Evolutionary conservation across 2,113 vertebrate genomes (phyloP).

Genomic region (Pygoscelis adeliae): DNA sequence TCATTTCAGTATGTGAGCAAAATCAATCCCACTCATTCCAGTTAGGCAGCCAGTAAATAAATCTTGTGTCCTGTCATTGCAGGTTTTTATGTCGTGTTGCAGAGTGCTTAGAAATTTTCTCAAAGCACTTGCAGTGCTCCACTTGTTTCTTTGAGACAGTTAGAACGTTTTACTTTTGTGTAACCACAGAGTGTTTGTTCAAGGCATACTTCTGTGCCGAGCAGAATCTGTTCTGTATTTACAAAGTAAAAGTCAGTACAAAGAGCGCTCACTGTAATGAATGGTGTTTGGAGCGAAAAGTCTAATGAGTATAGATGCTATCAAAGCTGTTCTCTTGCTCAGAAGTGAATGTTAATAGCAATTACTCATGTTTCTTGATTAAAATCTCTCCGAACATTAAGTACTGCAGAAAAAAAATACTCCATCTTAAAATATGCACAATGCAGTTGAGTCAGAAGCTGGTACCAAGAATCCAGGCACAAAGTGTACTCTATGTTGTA

Average conservation of each 20-base stretch:
- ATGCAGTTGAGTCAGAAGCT: slow-evolving; percentile 11
- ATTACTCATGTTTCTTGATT: slow-evolving; percentile 66
- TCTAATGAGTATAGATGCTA: slow-evolving; percentile 54
- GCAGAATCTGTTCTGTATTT: slow-evolving; percentile 37
- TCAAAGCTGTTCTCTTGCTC: slow-evolving; percentile 57
- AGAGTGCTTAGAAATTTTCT: neutral
- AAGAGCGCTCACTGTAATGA: neutral
- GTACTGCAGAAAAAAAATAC: neutral
- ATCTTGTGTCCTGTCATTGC: neutral
- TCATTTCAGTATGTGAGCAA: neutral
- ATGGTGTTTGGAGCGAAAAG: slow-evolving; percentile 4
- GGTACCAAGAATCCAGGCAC: neutral
- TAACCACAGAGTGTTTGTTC: neutral
- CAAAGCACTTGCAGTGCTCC: neutral
- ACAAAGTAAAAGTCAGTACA: slow-evolving; percentile 29
- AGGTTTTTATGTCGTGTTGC: neutral
- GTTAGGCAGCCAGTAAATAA: neutral
- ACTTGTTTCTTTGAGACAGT: neutral
- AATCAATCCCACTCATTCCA: neutral
- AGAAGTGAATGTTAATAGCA: slow-evolving; percentile 53
- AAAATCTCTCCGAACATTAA: slow-evolving; percentile 41
- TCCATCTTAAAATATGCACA: neutral
- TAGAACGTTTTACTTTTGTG: neutral
- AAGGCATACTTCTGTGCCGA: neutral
- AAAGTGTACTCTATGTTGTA: neutral